A percentile compares a stretch with the other conserved stretches of the same genome.
Conservation (phyloP, 2,888 invertebrate species). For the Nymphalis urticae region DNA sequence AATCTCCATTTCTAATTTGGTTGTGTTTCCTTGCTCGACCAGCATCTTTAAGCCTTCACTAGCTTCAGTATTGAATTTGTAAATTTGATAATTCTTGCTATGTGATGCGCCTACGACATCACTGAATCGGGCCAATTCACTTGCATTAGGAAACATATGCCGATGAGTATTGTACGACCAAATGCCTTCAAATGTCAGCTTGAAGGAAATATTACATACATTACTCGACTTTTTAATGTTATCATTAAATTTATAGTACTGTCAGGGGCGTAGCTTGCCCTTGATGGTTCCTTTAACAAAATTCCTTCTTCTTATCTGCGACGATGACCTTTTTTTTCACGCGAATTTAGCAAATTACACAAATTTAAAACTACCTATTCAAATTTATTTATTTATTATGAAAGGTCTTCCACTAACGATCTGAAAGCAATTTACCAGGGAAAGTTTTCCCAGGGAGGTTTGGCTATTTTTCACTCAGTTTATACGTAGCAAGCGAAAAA, state of each 20-base stretch:
- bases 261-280: too few species aligned
- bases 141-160: constrained; percentile 54
- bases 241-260: neutral
- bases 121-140: constrained; percentile 56
- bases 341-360: too few species aligned
- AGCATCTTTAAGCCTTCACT: constrained; percentile 62
- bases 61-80: constrained; percentile 62
- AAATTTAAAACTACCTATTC: too few species aligned
- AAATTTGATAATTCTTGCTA: constrained; percentile 59
- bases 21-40: constrained; percentile 75
- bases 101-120: constrained; percentile 75
- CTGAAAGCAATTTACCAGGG: too few species aligned
- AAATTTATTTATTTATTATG: too few species aligned
- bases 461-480: too few species aligned
- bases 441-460: too few species aligned
- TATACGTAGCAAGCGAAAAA: too few species aligned
- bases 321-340: too few species aligned
- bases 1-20: constrained; percentile 68
- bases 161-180: constrained; percentile 73
- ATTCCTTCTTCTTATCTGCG: too few species aligned
- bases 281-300: too few species aligned
- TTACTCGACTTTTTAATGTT: neutral
- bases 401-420: too few species aligned
- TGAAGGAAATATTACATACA: constrained; percentile 27
- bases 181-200: constrained; percentile 69